These are phyloP conservation scores for Fabriciana adippe DNA, from an alignment of 2,888 invertebrate genomes.

Conservation along the genomic window DNA sequence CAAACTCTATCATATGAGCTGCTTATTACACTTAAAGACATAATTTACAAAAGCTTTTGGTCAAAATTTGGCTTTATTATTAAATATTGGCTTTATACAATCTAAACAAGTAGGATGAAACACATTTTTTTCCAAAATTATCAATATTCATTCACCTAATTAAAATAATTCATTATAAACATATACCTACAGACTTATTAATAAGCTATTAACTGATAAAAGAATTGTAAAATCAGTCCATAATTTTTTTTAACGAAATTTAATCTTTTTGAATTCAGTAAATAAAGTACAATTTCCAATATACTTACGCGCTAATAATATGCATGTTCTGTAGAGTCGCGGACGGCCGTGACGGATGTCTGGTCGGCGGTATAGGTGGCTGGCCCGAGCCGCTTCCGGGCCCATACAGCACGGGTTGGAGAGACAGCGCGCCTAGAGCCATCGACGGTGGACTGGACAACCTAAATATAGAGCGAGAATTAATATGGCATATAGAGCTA, in stretches of 20 bases:
- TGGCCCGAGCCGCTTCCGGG: conserved; percentile 53
- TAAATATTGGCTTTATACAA: no score
- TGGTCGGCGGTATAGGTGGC: conserved; percentile 78
- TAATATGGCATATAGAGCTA: not conserved
- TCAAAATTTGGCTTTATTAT: no score
- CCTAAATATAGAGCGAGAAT: conserved; percentile 47
- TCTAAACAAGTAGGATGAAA: no score
- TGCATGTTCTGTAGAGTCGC: conserved; percentile 83
- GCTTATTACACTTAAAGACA: no score
- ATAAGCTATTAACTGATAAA: not conserved
- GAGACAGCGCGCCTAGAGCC: conserved; percentile 73
- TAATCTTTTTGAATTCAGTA: not conserved
- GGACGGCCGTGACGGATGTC: conserved; percentile 82
- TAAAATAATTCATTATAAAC: no score
- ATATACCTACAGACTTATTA: no score
- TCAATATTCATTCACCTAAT: no score
- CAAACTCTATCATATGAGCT: no score
- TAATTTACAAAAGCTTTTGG: no score
- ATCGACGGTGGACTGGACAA: conserved; percentile 79
- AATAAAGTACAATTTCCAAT: not conserved
- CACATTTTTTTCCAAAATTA: no score
- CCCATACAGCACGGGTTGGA: conserved; percentile 81
- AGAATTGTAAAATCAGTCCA: no score
- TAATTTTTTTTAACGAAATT: no score
- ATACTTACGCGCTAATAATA: conserved; percentile 86